Conservation (phyloP, 2,113 vertebrate species). For the Onychostruthus taczanowskii region DNA sequence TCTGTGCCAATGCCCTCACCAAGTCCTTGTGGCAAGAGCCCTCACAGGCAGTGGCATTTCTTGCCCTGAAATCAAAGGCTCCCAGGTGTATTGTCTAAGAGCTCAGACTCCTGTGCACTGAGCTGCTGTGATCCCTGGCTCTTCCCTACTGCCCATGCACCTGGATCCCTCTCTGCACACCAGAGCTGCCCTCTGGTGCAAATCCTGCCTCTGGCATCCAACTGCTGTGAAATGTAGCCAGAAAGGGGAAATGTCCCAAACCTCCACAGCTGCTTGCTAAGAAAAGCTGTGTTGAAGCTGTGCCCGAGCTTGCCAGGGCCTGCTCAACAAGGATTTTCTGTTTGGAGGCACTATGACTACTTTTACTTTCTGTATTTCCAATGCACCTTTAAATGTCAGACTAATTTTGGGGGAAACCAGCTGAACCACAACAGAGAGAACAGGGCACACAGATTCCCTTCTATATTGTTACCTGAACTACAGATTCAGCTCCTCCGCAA, state of each 20-base stretch:
- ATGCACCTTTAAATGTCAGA: neutral
- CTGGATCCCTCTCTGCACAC: neutral
- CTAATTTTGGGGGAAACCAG: neutral
- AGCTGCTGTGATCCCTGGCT: neutral
- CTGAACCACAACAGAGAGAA: neutral
- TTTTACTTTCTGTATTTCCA: neutral
- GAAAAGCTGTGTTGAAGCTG: neutral
- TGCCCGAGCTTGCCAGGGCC: neutral
- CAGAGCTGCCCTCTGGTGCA: neutral
- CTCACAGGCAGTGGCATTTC: neutral
- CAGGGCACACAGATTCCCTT: neutral
- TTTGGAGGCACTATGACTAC: neutral
- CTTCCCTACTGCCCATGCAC: fast-evolving
- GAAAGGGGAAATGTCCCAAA: neutral
- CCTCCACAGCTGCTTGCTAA: fast-evolving
- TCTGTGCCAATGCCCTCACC: neutral
- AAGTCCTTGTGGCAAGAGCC: neutral
- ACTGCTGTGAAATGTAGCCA: neutral
- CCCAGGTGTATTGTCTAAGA: fast-evolving
- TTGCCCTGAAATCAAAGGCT: neutral
- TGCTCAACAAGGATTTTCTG: neutral
- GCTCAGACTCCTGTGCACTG: neutral
- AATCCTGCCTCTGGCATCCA: neutral
- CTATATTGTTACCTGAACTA: neutral
- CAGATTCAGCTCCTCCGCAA: neutral